Conservation (phyloP, 2,797 vertebrate species). For the Mus caroli region DNA sequence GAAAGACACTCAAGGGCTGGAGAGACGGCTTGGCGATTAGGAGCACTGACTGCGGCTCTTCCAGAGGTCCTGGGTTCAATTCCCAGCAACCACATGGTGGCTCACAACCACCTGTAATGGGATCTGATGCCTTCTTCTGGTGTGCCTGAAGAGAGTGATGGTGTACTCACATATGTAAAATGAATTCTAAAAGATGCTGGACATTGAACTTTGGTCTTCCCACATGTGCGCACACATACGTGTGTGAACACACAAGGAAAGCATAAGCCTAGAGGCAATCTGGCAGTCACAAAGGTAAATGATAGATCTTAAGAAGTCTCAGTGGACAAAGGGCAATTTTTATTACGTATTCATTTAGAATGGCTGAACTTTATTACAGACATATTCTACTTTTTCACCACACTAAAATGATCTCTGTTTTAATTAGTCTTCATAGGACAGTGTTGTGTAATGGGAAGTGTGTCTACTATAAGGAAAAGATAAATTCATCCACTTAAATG, state of each 20-base stretch:
- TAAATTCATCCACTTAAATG: neutral
- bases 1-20: neutral
- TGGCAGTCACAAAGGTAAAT: conserved; percentile 17
- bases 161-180: neutral
- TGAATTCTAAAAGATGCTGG: neutral
- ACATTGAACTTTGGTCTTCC: neutral
- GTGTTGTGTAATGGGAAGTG: neutral
- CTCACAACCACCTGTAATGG: neutral
- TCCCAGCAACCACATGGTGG: neutral
- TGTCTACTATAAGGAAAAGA: neutral
- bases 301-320: conserved; percentile 1
- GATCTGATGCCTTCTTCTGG: neutral
- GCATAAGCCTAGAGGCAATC: neutral
- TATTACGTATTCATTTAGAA: neutral
- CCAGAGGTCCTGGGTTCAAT: neutral
- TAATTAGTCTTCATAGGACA: conserved; percentile 1
- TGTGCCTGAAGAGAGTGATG: neutral
- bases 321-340: neutral
- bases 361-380: conserved; percentile 14
- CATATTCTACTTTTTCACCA: conserved; percentile 5
- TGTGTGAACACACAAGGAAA: neutral
- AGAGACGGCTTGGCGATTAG: neutral
- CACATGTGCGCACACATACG: neutral
- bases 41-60: neutral
- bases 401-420: conserved; percentile 53